These are phyloP conservation scores for Entomobrya multifasciata DNA, from an alignment of 2,888 invertebrate genomes.

Conservation along the genomic window DNA sequence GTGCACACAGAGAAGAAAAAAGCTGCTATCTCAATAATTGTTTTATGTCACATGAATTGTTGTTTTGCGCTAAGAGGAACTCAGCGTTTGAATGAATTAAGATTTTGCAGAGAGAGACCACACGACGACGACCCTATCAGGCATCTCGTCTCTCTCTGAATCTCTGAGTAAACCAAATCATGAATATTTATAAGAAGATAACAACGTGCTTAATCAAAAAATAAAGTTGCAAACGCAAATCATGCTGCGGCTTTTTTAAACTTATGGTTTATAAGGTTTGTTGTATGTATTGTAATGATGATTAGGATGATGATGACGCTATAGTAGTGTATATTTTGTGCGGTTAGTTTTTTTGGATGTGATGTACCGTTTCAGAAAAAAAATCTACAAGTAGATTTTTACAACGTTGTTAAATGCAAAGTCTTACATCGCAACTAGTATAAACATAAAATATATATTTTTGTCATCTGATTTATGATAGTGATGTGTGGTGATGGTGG, in stretches of 20 bases:
- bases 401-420: too few species aligned
- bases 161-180: slow-evolving; percentile 46
- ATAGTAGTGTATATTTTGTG: too few species aligned
- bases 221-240: slow-evolving; percentile 40
- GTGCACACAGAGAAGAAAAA: too few species aligned
- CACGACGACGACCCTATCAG: slow-evolving; percentile 32
- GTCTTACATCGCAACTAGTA: too few species aligned
- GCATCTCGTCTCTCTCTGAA: slow-evolving; percentile 23
- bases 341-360: slow-evolving; percentile 3
- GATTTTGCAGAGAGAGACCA: slow-evolving; percentile 30
- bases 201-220: slow-evolving; percentile 71
- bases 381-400: too few species aligned
- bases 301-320: not conserved
- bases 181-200: slow-evolving; percentile 71
- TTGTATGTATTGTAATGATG: too few species aligned
- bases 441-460: too few species aligned
- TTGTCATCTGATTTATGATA: slow-evolving; percentile 69
- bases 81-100: not conserved
- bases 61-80: slow-evolving; percentile 8
- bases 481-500: slow-evolving; percentile 11
- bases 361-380: slow-evolving; percentile 59
- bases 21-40: slow-evolving; percentile 21
- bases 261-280: too few species aligned
- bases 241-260: too few species aligned
- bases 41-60: slow-evolving; percentile 36